A percentile compares a stretch with the other conserved stretches of the same genome.
These are phyloP conservation scores for Acanthopagrus latus DNA, from an alignment of 2,797 vertebrate species.

Conservation along the genomic window DNA sequence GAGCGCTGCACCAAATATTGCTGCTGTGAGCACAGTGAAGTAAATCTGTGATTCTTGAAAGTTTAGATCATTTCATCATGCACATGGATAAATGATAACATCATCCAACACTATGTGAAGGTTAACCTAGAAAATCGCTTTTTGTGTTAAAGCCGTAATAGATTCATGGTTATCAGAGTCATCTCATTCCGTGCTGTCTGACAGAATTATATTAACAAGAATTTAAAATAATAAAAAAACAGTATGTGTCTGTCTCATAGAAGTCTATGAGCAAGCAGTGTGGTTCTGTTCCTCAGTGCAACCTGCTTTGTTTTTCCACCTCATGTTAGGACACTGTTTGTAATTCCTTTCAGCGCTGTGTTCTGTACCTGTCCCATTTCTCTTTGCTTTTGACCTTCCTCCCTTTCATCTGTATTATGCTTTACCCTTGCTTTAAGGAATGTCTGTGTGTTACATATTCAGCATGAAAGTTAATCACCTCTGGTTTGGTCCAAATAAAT, in stretches of 20 bases:
- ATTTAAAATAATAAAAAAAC: too few relatives aligned
- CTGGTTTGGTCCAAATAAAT: too few relatives aligned
- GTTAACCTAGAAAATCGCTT: background rate
- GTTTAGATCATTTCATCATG: background rate
- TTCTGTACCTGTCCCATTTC: background rate
- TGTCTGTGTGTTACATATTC: constrained; percentile 9
- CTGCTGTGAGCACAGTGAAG: constrained; percentile 6
- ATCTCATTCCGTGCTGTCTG: background rate
- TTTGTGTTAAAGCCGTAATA: background rate
- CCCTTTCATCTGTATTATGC: constrained; percentile 4
- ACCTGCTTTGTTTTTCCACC: background rate
- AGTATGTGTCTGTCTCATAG: too few relatives aligned
- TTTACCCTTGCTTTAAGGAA: constrained; percentile 18
- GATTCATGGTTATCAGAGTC: background rate
- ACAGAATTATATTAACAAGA: background rate
- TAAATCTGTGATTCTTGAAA: background rate
- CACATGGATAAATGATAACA: background rate
- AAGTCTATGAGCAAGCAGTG: too few relatives aligned
- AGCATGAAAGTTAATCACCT: background rate
- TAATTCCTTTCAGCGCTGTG: background rate
- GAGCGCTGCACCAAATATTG: constrained; percentile 2
- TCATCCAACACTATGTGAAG: background rate
- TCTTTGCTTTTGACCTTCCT: constrained; percentile 14
- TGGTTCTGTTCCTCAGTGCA: too few relatives aligned
- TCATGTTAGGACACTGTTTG: too few relatives aligned